A percentile compares a stretch with the other conserved stretches of the same genome.
These are phyloP conservation scores for Pontoporia blainvillei DNA, from an alignment of 2,113 vertebrate genomes.

Conservation along the genomic window DNA sequence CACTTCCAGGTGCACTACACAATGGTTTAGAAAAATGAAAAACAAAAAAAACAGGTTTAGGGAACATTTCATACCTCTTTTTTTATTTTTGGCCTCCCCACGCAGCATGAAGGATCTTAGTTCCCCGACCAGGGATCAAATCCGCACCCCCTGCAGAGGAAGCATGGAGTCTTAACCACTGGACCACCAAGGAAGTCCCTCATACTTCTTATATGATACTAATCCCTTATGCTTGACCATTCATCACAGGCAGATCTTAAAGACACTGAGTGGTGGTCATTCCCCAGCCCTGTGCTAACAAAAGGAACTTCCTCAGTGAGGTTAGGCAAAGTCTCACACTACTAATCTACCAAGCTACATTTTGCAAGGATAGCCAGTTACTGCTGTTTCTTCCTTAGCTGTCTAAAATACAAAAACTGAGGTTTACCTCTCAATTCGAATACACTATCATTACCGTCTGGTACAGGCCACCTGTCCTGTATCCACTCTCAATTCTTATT, in stretches of 20 bases:
- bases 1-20: constrained; percentile 92
- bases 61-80: not conserved
- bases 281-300: not conserved
- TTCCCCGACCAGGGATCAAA: not conserved
- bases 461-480: not conserved
- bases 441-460: not conserved
- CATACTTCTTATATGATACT: not conserved
- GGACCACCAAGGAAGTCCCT: not conserved
- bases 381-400: not conserved
- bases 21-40: constrained; percentile 39
- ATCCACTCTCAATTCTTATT: not conserved
- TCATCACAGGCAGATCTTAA: not conserved
- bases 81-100: not conserved
- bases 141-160: not conserved
- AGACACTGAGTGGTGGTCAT: not conserved
- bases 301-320: not conserved
- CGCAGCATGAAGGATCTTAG: not conserved
- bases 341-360: not conserved
- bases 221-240: not conserved
- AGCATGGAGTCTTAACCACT: not conserved
- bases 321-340: not conserved
- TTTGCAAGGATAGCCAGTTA: not conserved
- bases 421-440: not conserved
- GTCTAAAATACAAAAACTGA: not conserved
- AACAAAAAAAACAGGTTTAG: constrained; percentile 48